Evolutionary conservation across 2,888 invertebrate genomes (phyloP).

Genomic region (Archaeoteleia sp.): DNA sequence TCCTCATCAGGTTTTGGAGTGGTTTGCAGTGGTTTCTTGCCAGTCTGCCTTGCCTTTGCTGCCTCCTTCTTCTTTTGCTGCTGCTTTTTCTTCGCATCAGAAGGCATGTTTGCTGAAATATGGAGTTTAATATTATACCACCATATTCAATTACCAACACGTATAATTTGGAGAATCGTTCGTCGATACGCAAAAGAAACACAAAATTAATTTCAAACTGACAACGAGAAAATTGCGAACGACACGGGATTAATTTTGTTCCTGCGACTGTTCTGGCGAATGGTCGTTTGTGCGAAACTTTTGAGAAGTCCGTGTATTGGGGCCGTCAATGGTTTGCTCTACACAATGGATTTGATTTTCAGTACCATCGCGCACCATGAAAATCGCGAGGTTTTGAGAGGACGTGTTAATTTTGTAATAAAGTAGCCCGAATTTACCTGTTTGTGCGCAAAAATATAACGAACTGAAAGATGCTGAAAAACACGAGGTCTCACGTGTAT

Average conservation of each 20-base stretch:
- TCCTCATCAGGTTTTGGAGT: slow-evolving; percentile 67
- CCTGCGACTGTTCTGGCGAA: too few species aligned
- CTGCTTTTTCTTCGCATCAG: slow-evolving; percentile 98
- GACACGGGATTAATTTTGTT: too few species aligned
- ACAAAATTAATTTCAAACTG: too few species aligned
- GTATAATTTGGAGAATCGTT: neutral
- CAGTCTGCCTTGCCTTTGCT: slow-evolving; percentile 82
- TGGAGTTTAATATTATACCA: slow-evolving; percentile 4
- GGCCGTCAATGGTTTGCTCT: too few species aligned
- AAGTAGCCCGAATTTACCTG: neutral
- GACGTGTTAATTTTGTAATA: neutral
- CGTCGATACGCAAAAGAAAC: neutral
- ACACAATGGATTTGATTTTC: too few species aligned
- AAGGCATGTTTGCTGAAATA: slow-evolving; percentile 85
- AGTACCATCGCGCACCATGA: too few species aligned
- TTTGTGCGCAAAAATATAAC: slow-evolving; percentile 3
- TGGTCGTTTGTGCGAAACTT: too few species aligned
- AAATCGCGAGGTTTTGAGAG: too few species aligned
- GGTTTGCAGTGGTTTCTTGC: slow-evolving; percentile 64
- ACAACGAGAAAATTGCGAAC: too few species aligned
- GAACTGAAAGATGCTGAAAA: slow-evolving; percentile 1
- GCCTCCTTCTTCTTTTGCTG: slow-evolving; percentile 98
- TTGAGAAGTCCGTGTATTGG: too few species aligned
- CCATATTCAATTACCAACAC: slow-evolving; percentile 2
- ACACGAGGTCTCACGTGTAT: neutral